Evolutionary conservation across 2,797 vertebrate genomes (phyloP), one percentile per base, ranked within the genome.

Genomic region (Eospalax fontanierii): DNA sequence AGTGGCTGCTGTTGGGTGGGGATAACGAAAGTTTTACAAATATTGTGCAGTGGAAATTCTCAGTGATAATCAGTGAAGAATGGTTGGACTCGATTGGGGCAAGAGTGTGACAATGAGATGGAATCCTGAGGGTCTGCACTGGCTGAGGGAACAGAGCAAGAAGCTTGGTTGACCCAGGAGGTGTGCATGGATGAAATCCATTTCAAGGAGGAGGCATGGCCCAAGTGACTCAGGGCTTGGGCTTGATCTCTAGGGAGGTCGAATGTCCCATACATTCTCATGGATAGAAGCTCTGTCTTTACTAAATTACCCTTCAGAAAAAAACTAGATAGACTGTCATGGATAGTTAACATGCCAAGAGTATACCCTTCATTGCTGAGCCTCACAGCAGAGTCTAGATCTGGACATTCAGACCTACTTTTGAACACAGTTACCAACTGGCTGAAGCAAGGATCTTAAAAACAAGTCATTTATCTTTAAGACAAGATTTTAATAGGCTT

Each of bases 11-110:
- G 2, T 78, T 78, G 68, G 22, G 10, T 91, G 40, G 22, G 10
- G 26, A 79, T 35, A 96, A 38, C 70, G 18, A 71, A 89, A 81
- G 83, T 38, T 81, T 95, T 86, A 19, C 16, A 79, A 95, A 93
- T 74, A 40, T 14, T 61, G 21, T 59, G 18, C 14, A 85, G 73
- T 61, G 76, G n/a, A 80, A 78, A 95, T 85, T 50, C n/a, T 40
- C 54, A 50, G 5, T 33, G 88, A 87, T 40, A 68, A 57, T 68
- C 46, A 90, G 63, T 18, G 66, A 76, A 75, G 95, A 92, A 70
- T 65, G 12, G 26, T 43, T 30, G 35, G 33, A 85, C 59, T 74
- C 61, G 12, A 61, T 24, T 75, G 33, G 50, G 10, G 15, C 28
- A 19, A 81, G n/a, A 65, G 19, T 68, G 57, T 46, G 79, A 57